phyloP scores from a whole-genome alignment of 2,888 invertebrate genomes.

The Corythucha ciliata region DNA sequence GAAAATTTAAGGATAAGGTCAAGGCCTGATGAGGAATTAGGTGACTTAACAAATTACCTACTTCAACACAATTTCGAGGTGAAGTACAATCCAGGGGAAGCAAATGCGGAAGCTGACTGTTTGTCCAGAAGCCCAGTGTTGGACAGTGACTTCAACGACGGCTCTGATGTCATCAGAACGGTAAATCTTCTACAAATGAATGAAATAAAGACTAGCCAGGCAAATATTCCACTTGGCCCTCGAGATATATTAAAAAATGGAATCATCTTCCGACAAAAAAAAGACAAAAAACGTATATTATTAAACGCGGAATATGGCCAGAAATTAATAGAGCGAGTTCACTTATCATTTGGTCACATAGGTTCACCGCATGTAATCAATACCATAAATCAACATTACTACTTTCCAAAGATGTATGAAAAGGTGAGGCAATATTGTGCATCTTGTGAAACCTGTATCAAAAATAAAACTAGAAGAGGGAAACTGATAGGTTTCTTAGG shows the following conservation, averaged over 20 bases:
- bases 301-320: conserved; percentile 11
- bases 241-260: neutral
- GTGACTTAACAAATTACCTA: conserved; percentile 31
- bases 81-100: conserved; percentile 30
- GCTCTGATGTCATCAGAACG: conserved; percentile 26
- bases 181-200: conserved; percentile 29
- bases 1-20: conserved; percentile 30
- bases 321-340: conserved; percentile 8
- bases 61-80: conserved; percentile 32
- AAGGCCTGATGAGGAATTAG: conserved; percentile 31
- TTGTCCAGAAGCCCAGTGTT: conserved; percentile 31
- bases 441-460: conserved; percentile 34
- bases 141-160: conserved; percentile 25
- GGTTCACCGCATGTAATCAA: conserved; percentile 9
- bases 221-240: conserved; percentile 19
- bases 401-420: conserved; percentile 21
- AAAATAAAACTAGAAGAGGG: conserved; percentile 37
- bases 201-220: conserved; percentile 28
- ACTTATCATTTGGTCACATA: conserved; percentile 16
- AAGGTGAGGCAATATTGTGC: conserved; percentile 31
- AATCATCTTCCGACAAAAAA: conserved; percentile 11
- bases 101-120: conserved; percentile 32
- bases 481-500: conserved; percentile 33
- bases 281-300: conserved; percentile 17
- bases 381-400: conserved; percentile 7